Evolutionary conservation across 1,140 invertebrate genomes (phyloP).

Genomic region (Cydia amplana): DNA sequence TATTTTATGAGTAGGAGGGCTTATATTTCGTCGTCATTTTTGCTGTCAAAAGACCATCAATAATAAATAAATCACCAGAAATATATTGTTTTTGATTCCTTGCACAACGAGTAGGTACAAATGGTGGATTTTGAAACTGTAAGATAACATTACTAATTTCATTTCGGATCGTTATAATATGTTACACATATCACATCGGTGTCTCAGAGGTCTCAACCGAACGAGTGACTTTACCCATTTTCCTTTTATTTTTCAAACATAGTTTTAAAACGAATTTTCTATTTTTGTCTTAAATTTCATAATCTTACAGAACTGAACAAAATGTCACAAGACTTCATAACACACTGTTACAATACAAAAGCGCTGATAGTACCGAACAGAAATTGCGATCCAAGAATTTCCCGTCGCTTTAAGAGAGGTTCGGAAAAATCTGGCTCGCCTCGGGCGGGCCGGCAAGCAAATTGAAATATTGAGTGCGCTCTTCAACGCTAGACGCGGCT

Average conservation of each 20-base stretch:
- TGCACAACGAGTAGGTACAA: no score
- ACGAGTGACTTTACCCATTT: no score
- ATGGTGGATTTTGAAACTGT: no score
- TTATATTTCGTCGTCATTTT: not conserved
- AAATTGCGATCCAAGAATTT: not conserved
- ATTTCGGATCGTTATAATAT: no score
- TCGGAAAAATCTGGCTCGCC: conserved; percentile 13
- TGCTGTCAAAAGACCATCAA: not conserved
- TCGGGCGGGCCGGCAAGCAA: conserved; percentile 22
- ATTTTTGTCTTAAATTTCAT: not conserved
- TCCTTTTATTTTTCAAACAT: no score
- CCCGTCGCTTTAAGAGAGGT: not conserved
- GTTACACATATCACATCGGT: no score
- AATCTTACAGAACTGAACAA: not conserved
- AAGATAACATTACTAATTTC: no score
- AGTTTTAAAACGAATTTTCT: no score
- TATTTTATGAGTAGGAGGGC: conserved; percentile 4
- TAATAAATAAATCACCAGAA: no score
- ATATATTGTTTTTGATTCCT: no score
- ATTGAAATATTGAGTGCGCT: conserved; percentile 28
- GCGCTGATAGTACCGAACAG: no score
- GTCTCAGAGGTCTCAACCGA: no score
- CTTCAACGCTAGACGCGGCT: not conserved
- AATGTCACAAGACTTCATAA: not conserved
- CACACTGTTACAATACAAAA: not conserved